Base-by-base conservation (phyloP, 2,797 vertebrate species). In the Champsocephalus esox region DNA sequence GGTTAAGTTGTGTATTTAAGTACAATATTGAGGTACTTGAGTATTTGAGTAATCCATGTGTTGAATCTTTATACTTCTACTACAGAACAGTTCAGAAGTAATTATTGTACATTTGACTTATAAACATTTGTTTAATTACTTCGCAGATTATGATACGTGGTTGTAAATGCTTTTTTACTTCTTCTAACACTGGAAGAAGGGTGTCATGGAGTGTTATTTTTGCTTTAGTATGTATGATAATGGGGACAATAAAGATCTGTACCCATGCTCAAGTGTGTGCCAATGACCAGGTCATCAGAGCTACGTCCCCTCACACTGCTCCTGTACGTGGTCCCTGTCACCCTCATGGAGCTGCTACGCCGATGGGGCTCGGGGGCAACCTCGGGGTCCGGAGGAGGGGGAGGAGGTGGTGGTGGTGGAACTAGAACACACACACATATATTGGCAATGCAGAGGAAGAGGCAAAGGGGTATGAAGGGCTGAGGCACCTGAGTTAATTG, bases 331-430 rank as follows among this genome's bases (percentile, higher is more conserved):
- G 92, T 90, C 64, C 96, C 96, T 5, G 96, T 95, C 17, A 95
- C 95, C 76, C 96, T 94, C 83, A 97, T 86, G 54, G 97, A 97
- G 91, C 96, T 97, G 87, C 96, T 97, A 69, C 95, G 95, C 0
- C 94, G 95, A 41, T 96, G 96, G 5, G 94, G 96, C 83, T 97
- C 97, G 0, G 94, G 93, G 76, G 85, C 92, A 24, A 79, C 92
- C n/a, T 95, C 95, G 0, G 96, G 91, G 80, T 98, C 97, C 0
- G 94, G 90, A 85, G 93, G 89, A 62, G 94, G 88, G n/a, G 90
- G 91, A 65, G 90, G 88, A 17, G 94, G 90, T 48, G 90, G 90
- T 34, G 91, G 92, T 28, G 90, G 92, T 84, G 90, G 89, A 86
- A 88, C 92, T 92, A 89, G 81, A 90, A 89, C 67, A 88, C 78